Conservation (phyloP, 2,113 vertebrate genomes). For the Diadophis punctatus region DNA sequence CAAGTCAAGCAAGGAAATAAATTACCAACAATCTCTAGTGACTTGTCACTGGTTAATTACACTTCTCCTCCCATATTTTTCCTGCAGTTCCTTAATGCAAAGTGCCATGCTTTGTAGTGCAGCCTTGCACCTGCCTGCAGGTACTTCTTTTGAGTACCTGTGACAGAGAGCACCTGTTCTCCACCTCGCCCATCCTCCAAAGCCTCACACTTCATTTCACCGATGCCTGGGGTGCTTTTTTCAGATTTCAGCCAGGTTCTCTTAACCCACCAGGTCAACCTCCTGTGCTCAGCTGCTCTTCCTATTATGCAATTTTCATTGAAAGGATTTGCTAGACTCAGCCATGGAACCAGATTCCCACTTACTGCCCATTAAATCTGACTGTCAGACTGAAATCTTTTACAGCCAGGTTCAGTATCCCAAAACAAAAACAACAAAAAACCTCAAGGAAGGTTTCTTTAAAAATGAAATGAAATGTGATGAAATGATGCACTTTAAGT, state of each 20-base stretch:
- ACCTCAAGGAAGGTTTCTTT: background rate
- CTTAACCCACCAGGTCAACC: background rate
- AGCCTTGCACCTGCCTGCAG: background rate
- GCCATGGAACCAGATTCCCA: background rate
- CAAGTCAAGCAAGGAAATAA: background rate
- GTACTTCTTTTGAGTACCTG: background rate
- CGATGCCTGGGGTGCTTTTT: background rate
- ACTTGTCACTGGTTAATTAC: background rate
- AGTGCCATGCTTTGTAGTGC: background rate
- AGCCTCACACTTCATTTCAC: background rate
- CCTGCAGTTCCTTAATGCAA: background rate
- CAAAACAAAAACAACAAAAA: background rate
- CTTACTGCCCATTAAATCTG: background rate
- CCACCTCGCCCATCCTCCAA: background rate
- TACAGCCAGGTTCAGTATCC: background rate
- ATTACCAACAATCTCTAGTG: background rate
- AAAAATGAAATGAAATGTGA: background rate
- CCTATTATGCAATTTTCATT: background rate
- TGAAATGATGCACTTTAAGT: background rate
- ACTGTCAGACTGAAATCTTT: background rate
- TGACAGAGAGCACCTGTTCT: conserved; percentile 2
- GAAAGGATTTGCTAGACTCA: background rate
- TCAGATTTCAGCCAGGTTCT: background rate
- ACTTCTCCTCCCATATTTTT: background rate
- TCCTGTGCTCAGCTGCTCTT: background rate